Base-by-base conservation (phyloP, 2,113 vertebrate species). In the Neopipo cinnamomea region DNA sequence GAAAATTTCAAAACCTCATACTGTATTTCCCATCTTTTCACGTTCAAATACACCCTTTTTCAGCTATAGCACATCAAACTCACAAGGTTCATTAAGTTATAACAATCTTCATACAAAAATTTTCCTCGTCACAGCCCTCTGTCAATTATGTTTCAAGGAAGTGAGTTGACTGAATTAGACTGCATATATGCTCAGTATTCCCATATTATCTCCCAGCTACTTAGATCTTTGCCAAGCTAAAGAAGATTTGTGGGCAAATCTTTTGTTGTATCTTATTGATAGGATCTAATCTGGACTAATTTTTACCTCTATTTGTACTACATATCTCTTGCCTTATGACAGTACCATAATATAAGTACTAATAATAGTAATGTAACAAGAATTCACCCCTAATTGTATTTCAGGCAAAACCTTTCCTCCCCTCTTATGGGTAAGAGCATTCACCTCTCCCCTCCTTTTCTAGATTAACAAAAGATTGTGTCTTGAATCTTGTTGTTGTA, bases 61-160 rank as follows among this genome's bases (percentile, higher is more conserved):
- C 63, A 84, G 71, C 84, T 85, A 88, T 62, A 67, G n/a, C 15
- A 73, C 59, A 80, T 44, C 41, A 39, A 62, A 82, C 6, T 88
- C 47, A 80, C 73, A 93, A 59, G 61, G 46, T 94, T 96, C 63
- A 81, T 90, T 96, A 81, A 76, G 33, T 71, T 94, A 84, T 88
- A 83, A 94, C 37, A 94, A 91, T 85, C 88, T 76, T 78, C 46
- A 68, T 59, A 28, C 14, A 61, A 88, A 79, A 74, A 56, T 47
- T 78, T 89, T 91, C 37, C 52, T 92, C 49, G 47, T 96, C 31
- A 72, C 77, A 93, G 20, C 14, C 9, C 10, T 92, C 53, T 91
- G 49, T 53, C 68, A 95, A 76, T 89, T 96, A 53, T n/a, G 24
- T 65, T 59, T 35, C n/a, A 95, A 93, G 61, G 87, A 93, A 86